These are phyloP conservation scores for Macropodus opercularis DNA, from an alignment of 2,797 vertebrate species.

Conservation along the genomic window DNA sequence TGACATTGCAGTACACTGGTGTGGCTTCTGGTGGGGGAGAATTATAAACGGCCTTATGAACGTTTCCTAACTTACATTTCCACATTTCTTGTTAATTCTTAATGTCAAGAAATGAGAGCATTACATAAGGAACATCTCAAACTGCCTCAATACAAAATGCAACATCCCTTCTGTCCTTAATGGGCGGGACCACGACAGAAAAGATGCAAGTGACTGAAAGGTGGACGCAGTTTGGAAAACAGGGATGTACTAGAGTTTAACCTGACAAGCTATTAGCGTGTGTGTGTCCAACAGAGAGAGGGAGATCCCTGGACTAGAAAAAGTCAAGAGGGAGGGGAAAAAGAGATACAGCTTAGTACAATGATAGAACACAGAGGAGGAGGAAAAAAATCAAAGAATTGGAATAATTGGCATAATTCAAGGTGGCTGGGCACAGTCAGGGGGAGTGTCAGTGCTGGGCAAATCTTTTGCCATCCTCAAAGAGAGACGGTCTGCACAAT, in stretches of 20 bases:
- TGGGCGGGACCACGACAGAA: too few species aligned
- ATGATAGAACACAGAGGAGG: conserved; percentile 69
- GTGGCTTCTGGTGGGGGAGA: neutral
- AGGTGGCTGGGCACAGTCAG: conserved; percentile 95
- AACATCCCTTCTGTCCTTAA: too few species aligned
- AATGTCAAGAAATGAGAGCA: neutral
- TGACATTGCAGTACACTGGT: neutral
- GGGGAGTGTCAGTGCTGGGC: conserved; percentile 91
- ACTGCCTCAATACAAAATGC: too few species aligned
- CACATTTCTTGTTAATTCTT: conserved; percentile 5
- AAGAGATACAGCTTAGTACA: conserved; percentile 33
- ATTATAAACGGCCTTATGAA: conserved; percentile 22
- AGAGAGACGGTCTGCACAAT: conserved; percentile 95
- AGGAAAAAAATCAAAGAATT: conserved; percentile 89
- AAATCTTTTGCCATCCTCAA: conserved; percentile 90
- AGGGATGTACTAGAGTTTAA: conserved; percentile 6
- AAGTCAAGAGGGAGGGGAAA: conserved; percentile 61
- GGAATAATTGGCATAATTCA: conserved; percentile 97
- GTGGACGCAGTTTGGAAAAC: too few species aligned
- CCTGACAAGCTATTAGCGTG: conserved; percentile 15
- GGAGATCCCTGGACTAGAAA: conserved; percentile 72
- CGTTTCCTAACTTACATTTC: conserved; percentile 39
- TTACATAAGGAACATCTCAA: too few species aligned
- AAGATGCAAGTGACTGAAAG: too few species aligned
- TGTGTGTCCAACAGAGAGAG: neutral